Conservation (phyloP, 2,113 vertebrate species). For the Eidolon helvum region DNA sequence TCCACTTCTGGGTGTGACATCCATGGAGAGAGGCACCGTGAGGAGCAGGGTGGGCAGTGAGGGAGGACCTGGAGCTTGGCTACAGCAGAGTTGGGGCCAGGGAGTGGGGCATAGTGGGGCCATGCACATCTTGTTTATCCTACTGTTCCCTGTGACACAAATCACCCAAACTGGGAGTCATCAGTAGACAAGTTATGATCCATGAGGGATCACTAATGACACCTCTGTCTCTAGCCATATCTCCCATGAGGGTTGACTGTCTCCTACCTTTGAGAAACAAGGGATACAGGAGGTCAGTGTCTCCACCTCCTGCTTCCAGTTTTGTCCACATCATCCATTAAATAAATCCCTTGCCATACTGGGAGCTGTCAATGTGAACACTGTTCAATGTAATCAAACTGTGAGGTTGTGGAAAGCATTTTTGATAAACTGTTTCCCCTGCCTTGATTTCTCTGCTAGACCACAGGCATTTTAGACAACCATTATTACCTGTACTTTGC, state of each 20-base stretch:
- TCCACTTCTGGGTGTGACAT: background rate
- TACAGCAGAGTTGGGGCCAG: background rate
- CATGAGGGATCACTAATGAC: background rate
- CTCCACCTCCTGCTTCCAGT: background rate
- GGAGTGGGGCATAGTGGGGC: accelerated
- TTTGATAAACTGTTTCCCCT: background rate
- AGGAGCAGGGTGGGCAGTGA: background rate
- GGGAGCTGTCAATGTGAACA: background rate
- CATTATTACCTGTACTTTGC: background rate
- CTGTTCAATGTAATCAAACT: background rate
- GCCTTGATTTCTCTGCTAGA: background rate
- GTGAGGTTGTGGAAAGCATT: background rate
- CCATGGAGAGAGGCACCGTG: background rate
- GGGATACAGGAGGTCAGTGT: background rate
- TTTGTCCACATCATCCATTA: background rate
- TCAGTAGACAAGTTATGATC: background rate
- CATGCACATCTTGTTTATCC: background rate
- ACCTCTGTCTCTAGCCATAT: background rate
- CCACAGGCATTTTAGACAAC: background rate
- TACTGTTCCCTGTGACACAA: background rate
- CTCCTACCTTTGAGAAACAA: background rate
- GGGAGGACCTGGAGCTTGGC: background rate
- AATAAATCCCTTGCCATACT: background rate
- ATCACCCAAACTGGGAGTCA: background rate
- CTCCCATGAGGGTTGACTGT: background rate